Conservation (phyloP, 2,888 invertebrate genomes). For the Harpagoxenus sublaevis region DNA sequence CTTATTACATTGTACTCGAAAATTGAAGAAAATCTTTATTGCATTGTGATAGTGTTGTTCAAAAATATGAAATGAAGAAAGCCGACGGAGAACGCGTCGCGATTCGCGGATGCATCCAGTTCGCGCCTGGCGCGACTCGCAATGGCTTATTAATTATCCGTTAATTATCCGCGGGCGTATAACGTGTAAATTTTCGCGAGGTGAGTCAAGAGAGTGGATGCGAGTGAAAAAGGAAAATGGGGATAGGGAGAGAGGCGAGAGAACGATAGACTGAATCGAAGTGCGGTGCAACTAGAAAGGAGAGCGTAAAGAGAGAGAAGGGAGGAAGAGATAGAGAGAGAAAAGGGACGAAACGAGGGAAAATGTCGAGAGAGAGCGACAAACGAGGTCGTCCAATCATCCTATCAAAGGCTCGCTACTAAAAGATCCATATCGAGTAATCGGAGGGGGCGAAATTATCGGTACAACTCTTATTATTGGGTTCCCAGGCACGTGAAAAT, state of each 20-base stretch:
- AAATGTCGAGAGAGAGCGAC: conserved; percentile 42
- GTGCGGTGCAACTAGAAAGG: conserved; percentile 61
- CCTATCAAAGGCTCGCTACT: conserved; percentile 80
- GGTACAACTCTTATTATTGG: conserved; percentile 81
- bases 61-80: not conserved
- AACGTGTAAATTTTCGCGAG: conserved; percentile 67
- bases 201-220: conserved; percentile 66
- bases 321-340: conserved; percentile 40
- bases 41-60: not conserved
- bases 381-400: conserved; percentile 76
- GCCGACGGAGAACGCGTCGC: not conserved
- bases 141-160: conserved; percentile 73
- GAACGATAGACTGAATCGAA: conserved; percentile 60
- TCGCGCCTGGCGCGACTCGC: conserved; percentile 39
- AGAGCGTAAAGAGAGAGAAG: conserved; percentile 56
- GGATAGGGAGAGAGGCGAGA: conserved; percentile 17
- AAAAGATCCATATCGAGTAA: conserved; percentile 81
- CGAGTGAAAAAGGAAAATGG: conserved; percentile 64
- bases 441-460: conserved; percentile 81
- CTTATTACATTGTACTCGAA: not conserved
- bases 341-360: conserved; percentile 25
- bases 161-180: conserved; percentile 71
- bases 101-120: not conserved
- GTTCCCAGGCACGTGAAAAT: conserved; percentile 77
- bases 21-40: not conserved